Base-by-base conservation (phyloP, 1,140 invertebrate genomes). In the Elymnias hypermnestra region DNA sequence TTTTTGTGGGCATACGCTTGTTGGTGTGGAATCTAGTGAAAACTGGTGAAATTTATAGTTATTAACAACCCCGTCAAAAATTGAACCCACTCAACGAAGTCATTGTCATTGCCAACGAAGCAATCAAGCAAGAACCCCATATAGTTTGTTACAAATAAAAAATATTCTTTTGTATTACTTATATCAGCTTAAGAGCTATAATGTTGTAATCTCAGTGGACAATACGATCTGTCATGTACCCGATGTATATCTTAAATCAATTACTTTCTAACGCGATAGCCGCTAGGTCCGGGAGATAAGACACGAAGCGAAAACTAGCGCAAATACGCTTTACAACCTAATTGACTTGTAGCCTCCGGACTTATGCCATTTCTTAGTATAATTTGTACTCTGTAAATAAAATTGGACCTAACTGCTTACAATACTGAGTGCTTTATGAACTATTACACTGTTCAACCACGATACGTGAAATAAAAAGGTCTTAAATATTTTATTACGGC, bases 211-310 rank as follows among this genome's bases (percentile, higher is more conserved):
- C 26, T 37, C 14, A 9, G 28, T 10, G 36, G 35, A 43, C 43
- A 53, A 50, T 57, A 26, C 44, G 44, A 54, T 59, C 28, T 17
- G 33, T 39, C 60, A 53, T 61, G 12, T 29, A 6, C 12, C 6
- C 9, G 14, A 38, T 14, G n/a, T 9, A 3, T 59, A 63, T 60
- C 48, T 41, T 26, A 18, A 58, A 66, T 66, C 57, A 69, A 69
- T 65, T 66, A 57, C 65, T 69, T 63, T 65, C 29, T 41, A 43
- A 62, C 61, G 67, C 63, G 54, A 63, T 63, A 67, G 62, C 58
- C 63, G 55, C 37, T 60, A 43, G 37, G 54, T 56, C 47, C 53
- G 25, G 38, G 33, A 69, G 74, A 78, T 82, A 82, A 82, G 63
- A 53, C 68, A 71, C 68, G 68, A 45, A 15, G 13, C 15, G 31